Evolutionary conservation across 2,797 vertebrate genomes (phyloP).

Genomic region (Clarias platycephalus): DNA sequence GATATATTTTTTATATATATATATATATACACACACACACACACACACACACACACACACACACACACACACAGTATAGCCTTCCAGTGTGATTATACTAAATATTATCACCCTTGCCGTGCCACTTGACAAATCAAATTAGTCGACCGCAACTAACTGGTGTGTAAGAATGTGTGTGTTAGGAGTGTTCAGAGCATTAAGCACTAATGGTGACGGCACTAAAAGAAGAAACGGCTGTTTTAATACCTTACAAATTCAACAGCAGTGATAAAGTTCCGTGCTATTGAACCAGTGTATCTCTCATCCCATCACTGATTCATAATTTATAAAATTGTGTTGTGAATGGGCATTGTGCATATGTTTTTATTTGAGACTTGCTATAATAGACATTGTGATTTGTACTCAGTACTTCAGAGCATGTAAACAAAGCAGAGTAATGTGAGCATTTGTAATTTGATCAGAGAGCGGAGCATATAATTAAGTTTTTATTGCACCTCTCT

Average conservation of each 20-base stretch:
- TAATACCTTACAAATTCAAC: not conserved
- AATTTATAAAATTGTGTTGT: not conserved
- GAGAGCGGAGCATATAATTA: not conserved
- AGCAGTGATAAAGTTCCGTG: not conserved
- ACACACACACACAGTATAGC: too few relatives aligned
- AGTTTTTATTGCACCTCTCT: not conserved
- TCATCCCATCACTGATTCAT: not conserved
- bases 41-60: too few relatives aligned
- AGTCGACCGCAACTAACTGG: not conserved
- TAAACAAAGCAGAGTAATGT: not conserved
- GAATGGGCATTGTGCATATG: not conserved
- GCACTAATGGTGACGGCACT: not conserved
- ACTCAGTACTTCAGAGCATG: not conserved
- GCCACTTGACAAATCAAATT: not conserved
- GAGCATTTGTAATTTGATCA: not conserved
- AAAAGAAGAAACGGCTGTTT: not conserved
- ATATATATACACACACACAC: too few relatives aligned
- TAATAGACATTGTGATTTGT: not conserved
- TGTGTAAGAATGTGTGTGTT: not conserved
- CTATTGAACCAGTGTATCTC: not conserved
- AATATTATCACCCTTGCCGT: not conserved
- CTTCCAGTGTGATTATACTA: not conserved
- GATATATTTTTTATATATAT: too few relatives aligned
- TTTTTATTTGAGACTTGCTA: not conserved
- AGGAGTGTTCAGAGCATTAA: not conserved